A percentile compares a stretch with the other conserved stretches of the same genome.
These are phyloP conservation scores for Anolis sagrei DNA, from an alignment of 2,113 vertebrate species.

Conservation along the genomic window DNA sequence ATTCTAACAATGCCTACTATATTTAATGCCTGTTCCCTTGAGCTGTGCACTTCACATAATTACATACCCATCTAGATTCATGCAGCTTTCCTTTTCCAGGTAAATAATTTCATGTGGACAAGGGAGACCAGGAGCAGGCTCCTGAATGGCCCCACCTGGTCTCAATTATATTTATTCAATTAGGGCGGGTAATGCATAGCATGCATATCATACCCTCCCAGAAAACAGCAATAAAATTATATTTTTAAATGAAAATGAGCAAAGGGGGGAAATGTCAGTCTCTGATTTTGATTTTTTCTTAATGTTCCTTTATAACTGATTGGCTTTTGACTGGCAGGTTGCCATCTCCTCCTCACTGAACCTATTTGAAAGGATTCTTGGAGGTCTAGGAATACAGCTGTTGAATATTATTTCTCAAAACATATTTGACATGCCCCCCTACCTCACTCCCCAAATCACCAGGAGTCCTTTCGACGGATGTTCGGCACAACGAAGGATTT, in stretches of 20 bases:
- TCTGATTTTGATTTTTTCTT: too few relatives aligned
- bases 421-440: neutral
- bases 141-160: neutral
- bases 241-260: neutral
- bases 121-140: neutral
- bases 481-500: neutral
- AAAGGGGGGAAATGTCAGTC: too few relatives aligned
- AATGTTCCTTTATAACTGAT: neutral
- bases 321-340: neutral
- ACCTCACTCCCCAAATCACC: too few relatives aligned
- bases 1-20: too few relatives aligned
- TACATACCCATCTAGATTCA: neutral
- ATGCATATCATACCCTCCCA: neutral
- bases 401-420: slow-evolving; percentile 2
- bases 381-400: slow-evolving; percentile 8
- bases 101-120: neutral
- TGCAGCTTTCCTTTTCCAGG: neutral
- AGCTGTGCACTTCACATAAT: too few relatives aligned
- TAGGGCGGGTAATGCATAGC: neutral
- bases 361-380: neutral
- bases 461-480: neutral
- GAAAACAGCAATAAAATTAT: neutral
- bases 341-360: neutral
- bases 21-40: too few relatives aligned
- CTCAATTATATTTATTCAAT: neutral